phyloP scores from a whole-genome alignment of 2,888 invertebrate species.

The Hymenopus coronatus region DNA sequence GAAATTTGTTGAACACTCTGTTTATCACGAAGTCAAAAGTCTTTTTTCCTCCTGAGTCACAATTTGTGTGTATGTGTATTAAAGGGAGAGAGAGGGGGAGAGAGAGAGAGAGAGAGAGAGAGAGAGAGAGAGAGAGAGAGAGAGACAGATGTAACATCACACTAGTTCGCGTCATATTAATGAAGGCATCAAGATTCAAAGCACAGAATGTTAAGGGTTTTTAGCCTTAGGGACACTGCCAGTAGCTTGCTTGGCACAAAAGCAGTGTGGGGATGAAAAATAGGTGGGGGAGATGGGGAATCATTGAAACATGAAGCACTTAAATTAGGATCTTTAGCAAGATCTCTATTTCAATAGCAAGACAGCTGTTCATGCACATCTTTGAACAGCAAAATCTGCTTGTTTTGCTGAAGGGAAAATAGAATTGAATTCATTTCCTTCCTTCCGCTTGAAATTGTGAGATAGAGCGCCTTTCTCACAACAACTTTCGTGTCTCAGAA shows the following conservation, averaged over 20 bases:
- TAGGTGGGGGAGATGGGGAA: neutral
- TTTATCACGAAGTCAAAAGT: too few species aligned
- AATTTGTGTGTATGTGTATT: neutral
- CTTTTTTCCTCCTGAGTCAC: too few species aligned
- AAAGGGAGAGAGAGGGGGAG: too few species aligned
- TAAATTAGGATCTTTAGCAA: neutral
- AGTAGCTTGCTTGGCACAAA: neutral
- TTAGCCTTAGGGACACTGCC: neutral
- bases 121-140: too few species aligned
- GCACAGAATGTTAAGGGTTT: conserved; percentile 5
- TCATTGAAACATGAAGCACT: neutral
- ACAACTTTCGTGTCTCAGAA: too few species aligned
- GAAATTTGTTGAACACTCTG: too few species aligned
- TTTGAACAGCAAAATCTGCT: neutral
- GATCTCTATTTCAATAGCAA: neutral
- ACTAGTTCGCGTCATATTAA: neutral
- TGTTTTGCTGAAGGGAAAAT: neutral
- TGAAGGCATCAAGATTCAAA: conserved; percentile 7
- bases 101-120: neutral
- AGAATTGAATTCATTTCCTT: neutral
- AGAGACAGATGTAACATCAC: neutral
- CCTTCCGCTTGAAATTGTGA: too few species aligned
- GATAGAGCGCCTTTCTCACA: too few species aligned
- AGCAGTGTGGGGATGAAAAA: neutral
- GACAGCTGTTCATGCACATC: neutral